Evolutionary conservation across 2,888 invertebrate species (phyloP), one percentile per base, ranked within the genome.

Genomic region (Limulus polyphemus): DNA sequence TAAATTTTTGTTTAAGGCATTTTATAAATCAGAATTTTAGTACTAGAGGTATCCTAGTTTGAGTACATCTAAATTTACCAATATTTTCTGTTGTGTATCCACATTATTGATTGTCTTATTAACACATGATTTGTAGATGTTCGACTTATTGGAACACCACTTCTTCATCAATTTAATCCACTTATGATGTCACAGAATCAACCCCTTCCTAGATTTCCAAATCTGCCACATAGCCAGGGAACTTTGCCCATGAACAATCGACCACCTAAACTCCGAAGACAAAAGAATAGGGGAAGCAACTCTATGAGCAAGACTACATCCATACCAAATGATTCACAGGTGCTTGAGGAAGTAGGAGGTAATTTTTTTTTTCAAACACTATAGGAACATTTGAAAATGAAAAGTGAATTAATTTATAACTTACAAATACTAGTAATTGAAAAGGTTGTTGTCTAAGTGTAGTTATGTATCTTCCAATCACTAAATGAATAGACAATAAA

Each of bases 221-320:
- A 65, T 63, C 63, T 67, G 62, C 67, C 67, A 59, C 60, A 57
- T 61, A 58, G 61, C 50, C 61, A 61, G 59, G 58, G 58, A 48
- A 56, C 63, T 58, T 59, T 60, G 58, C 49, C 62, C 59, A 32
- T 32, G 32, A 32, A 32, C 32, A 67, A 60, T 61, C 61, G 69
- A 55, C 68, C 69, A 17, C 68, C 67, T 1, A 69, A 69, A 57
- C 58, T 65, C 50, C 66, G 69, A 47, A 68, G 67, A 57, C 68
- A 69, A 59, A 58, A 68, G 11, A 67, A 65, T 17, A 69, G 67
- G 66, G 62, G 63, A 50, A 65, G 67, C 54, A 58, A 49, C 12
- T 47, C 17, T 12, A 16, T 50, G 47, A 60, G 55, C 54, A 63
- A 47, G 49, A 14, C 51, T 16, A 61, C 47, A 57, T 49, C 56